A percentile compares a stretch with the other conserved stretches of the same genome.
Evolutionary conservation across 2,888 invertebrate genomes (phyloP).

Genomic region (Lasioglossum marginatum): DNA sequence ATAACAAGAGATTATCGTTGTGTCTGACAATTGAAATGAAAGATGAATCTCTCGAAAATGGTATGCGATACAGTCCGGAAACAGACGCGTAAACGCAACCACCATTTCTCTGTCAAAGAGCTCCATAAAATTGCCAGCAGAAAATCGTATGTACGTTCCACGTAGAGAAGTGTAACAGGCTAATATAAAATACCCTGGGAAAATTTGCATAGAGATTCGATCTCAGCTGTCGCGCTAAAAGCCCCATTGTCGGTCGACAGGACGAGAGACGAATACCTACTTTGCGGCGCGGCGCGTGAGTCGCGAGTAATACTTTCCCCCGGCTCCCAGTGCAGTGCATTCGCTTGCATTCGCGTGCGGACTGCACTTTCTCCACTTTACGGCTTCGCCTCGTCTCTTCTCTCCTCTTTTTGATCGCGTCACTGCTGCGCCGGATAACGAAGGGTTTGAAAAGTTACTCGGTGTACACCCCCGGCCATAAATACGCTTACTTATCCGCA

Average conservation of each 20-base stretch:
- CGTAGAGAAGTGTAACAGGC: conserved; percentile 1
- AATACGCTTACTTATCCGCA: neutral
- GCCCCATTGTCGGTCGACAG: conserved; percentile 8
- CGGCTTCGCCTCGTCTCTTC: neutral
- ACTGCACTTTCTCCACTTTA: conserved; percentile 5
- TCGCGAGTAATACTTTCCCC: conserved; percentile 3
- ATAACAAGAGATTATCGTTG: too few species aligned
- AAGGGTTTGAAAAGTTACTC: conserved; percentile 8
- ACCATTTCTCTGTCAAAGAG: neutral
- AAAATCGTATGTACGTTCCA: neutral
- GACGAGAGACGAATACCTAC: conserved; percentile 11
- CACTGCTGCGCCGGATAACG: neutral
- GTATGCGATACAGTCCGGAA: neutral
- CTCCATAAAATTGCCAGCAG: neutral
- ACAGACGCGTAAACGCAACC: neutral
- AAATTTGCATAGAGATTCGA: conserved; percentile 16
- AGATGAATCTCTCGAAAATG: neutral
- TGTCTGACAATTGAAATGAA: neutral
- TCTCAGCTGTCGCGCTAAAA: conserved; percentile 17
- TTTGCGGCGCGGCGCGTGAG: neutral
- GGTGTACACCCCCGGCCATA: neutral
- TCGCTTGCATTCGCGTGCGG: neutral
- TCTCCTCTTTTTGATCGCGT: neutral
- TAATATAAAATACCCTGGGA: neutral
- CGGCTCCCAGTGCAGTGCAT: neutral